These are phyloP conservation scores for Hyles vespertilio DNA, from an alignment of 1,140 invertebrate species.

Conservation along the genomic window DNA sequence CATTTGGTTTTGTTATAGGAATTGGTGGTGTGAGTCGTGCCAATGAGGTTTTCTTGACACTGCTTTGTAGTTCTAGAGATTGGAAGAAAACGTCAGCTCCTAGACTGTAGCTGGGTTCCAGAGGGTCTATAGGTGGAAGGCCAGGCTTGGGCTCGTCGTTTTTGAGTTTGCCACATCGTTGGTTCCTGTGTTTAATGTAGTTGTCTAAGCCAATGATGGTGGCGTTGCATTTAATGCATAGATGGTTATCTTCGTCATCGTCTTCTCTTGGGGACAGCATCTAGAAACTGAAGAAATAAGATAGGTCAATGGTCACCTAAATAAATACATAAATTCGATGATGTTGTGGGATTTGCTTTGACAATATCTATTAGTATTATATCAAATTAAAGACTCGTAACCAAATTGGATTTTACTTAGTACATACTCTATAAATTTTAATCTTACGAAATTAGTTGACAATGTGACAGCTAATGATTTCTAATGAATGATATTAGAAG, in stretches of 20 bases:
- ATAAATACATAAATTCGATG: too few relatives aligned
- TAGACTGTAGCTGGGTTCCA: constrained; percentile 74
- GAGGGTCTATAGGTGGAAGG: constrained; percentile 45
- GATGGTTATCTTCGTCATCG: constrained; percentile 87
- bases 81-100: constrained; percentile 91
- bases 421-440: too few relatives aligned
- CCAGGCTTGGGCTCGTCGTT: constrained; percentile 45
- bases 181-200: constrained; percentile 88
- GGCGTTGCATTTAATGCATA: constrained; percentile 89
- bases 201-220: constrained; percentile 88
- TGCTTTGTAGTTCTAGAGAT: constrained; percentile 88
- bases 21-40: constrained; percentile 55
- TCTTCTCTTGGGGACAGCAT: constrained; percentile 72
- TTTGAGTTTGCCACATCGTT: constrained; percentile 74
- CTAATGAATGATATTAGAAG: too few relatives aligned
- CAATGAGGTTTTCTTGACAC: constrained; percentile 76
- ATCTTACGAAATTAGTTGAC: too few relatives aligned
- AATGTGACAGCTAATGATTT: too few relatives aligned
- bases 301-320: too few relatives aligned
- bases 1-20: constrained; percentile 63
- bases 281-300: constrained; percentile 24
- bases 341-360: too few relatives aligned
- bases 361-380: too few relatives aligned
- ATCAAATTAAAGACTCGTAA: too few relatives aligned
- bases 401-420: too few relatives aligned